A percentile compares a stretch with the other conserved stretches of the same genome.
These are phyloP conservation scores for Fabriciana adippe DNA, from an alignment of 2,888 invertebrate species.

Conservation along the genomic window DNA sequence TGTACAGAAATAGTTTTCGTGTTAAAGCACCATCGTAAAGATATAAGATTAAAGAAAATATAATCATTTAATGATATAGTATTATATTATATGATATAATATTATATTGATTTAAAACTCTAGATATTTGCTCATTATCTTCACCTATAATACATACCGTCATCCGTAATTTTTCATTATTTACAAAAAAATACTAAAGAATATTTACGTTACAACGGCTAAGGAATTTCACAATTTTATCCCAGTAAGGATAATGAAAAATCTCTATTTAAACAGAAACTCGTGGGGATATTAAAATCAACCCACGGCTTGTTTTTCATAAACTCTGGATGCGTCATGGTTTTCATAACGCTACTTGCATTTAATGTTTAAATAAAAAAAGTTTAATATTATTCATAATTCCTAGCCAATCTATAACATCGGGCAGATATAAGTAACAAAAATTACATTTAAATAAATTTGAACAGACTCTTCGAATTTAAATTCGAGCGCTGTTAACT, in stretches of 20 bases:
- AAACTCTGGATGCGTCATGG: constrained; percentile 26
- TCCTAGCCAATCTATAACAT: neutral
- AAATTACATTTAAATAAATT: too few species aligned
- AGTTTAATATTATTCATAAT: neutral
- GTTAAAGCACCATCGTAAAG: too few species aligned
- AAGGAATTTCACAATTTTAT: constrained; percentile 15
- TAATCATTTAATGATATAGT: too few species aligned
- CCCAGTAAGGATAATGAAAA: constrained; percentile 25
- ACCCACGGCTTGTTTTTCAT: constrained; percentile 30
- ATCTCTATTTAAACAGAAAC: constrained; percentile 30
- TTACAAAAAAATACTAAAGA: too few species aligned
- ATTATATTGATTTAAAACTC: neutral
- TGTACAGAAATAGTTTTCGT: too few species aligned
- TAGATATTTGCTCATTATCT: neutral
- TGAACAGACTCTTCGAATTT: too few species aligned
- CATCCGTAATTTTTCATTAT: neutral
- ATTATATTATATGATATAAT: too few species aligned
- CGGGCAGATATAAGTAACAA: too few species aligned
- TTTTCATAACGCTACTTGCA: constrained; percentile 24
- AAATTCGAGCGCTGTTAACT: too few species aligned
- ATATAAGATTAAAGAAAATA: too few species aligned
- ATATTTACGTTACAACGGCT: neutral
- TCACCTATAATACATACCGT: neutral
- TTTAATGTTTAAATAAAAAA: constrained; percentile 1
- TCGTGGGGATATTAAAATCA: constrained; percentile 30